Conservation (phyloP, 2,888 invertebrate species). For the Acrocyrtus sp. region DNA sequence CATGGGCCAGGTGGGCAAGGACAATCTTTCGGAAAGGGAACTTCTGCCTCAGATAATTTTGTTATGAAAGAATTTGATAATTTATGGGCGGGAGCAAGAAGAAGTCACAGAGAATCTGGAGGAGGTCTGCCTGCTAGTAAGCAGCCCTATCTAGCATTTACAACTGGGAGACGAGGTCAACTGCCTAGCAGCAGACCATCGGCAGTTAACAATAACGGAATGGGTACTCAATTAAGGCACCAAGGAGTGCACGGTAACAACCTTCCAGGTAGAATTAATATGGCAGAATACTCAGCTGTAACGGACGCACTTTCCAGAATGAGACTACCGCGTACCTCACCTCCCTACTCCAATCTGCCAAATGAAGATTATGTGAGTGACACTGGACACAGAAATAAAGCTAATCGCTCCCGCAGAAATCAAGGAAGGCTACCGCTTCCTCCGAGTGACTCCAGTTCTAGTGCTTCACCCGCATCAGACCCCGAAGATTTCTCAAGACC, state of each 20-base stretch:
- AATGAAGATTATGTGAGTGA: conserved; percentile 63
- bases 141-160: conserved; percentile 61
- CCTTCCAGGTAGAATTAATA: conserved; percentile 66
- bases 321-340: conserved; percentile 63
- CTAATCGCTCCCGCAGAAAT: conserved; percentile 59
- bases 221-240: conserved; percentile 53
- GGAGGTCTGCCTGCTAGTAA: conserved; percentile 40
- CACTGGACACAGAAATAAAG: conserved; percentile 61
- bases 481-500: conserved; percentile 62
- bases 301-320: conserved; percentile 66
- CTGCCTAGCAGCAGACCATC: conserved; percentile 43
- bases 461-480: conserved; percentile 61
- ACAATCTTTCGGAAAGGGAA: conserved; percentile 13
- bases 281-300: conserved; percentile 66
- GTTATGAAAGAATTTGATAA: conserved; percentile 61
- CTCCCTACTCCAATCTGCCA: conserved; percentile 62
- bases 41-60: conserved; percentile 61
- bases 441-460: conserved; percentile 61
- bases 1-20: conserved; percentile 35
- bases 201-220: conserved; percentile 60
- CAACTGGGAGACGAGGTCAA: conserved; percentile 62
- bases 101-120: conserved; percentile 59
- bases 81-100: conserved; percentile 61
- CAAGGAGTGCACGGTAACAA: conserved; percentile 49
- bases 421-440: conserved; percentile 60